Evolutionary conservation across 2,113 vertebrate species (phyloP).

Genomic region (Brachyistius frenatus): DNA sequence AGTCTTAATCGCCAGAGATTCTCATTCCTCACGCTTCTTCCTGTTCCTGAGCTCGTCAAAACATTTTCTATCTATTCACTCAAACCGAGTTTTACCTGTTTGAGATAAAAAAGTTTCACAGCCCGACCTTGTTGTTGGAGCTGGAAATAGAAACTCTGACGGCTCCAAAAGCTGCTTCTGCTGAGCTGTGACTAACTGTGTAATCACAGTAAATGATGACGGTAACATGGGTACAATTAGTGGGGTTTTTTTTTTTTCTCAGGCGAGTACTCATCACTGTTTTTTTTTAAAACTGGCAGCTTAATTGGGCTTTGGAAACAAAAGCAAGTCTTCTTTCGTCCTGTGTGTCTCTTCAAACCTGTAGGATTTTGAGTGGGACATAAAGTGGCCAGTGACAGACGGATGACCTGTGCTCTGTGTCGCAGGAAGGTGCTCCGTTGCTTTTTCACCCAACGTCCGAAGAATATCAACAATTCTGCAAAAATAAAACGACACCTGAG

Average conservation of each 20-base stretch:
- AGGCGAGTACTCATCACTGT: background rate
- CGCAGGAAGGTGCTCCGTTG: background rate
- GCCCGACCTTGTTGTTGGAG: background rate
- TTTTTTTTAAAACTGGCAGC: background rate
- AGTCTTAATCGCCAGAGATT: no score
- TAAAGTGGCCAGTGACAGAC: no score
- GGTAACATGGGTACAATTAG: slow-evolving; percentile 7
- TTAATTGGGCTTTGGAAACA: background rate
- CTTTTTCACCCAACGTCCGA: background rate
- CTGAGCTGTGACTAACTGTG: background rate
- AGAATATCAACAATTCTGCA: background rate
- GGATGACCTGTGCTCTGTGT: no score
- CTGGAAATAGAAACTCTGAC: slow-evolving; percentile 8
- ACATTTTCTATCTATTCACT: no score
- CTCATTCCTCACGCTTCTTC: no score
- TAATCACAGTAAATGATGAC: background rate
- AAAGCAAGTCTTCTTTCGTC: background rate
- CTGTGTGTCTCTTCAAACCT: background rate
- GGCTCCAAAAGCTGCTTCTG: background rate
- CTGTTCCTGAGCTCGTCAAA: no score
- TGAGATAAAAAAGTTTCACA: background rate
- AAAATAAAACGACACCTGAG: background rate
- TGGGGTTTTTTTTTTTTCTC: slow-evolving; percentile 12
- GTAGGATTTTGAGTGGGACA: no score
- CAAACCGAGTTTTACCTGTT: no score